These are phyloP conservation scores for Pogonus chalceus DNA, from an alignment of 1,140 invertebrate genomes.

Conservation along the genomic window DNA sequence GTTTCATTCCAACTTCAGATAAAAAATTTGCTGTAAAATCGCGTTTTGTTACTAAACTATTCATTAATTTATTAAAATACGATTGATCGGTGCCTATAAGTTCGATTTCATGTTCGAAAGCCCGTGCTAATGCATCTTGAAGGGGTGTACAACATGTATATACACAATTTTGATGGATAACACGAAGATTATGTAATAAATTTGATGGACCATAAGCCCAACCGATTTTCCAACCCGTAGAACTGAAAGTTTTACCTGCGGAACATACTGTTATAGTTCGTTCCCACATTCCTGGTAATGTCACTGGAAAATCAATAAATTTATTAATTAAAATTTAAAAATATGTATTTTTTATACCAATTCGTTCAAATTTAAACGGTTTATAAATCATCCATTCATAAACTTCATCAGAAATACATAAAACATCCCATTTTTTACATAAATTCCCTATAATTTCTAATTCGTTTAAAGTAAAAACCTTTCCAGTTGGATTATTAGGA, in stretches of 20 bases:
- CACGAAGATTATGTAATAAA: constrained; percentile 68
- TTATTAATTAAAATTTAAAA: no score
- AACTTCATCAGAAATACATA: constrained; percentile 90
- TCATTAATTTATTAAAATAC: constrained; percentile 68
- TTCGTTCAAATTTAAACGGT: constrained; percentile 74
- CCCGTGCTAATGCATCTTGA: constrained; percentile 79
- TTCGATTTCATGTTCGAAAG: constrained; percentile 73
- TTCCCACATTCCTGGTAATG: constrained; percentile 91
- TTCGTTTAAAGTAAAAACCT: constrained; percentile 65
- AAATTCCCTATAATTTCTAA: constrained; percentile 69
- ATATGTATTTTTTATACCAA: constrained; percentile 48
- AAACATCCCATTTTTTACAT: constrained; percentile 80
- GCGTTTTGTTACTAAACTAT: constrained; percentile 70
- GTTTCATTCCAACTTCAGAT: constrained; percentile 68
- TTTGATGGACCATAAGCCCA: constrained; percentile 81
- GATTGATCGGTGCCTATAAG: constrained; percentile 60
- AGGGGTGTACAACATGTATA: constrained; percentile 79
- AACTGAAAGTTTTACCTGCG: constrained; percentile 92
- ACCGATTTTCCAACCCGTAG: constrained; percentile 91
- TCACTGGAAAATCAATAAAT: constrained; percentile 52
- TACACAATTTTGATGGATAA: constrained; percentile 86
- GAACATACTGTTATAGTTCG: constrained; percentile 92
- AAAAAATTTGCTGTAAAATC: constrained; percentile 71
- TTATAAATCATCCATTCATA: constrained; percentile 93
- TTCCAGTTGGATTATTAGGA: constrained; percentile 88